Conservation (phyloP, 2,797 vertebrate genomes). For the Steatocranus sp. region DNA sequence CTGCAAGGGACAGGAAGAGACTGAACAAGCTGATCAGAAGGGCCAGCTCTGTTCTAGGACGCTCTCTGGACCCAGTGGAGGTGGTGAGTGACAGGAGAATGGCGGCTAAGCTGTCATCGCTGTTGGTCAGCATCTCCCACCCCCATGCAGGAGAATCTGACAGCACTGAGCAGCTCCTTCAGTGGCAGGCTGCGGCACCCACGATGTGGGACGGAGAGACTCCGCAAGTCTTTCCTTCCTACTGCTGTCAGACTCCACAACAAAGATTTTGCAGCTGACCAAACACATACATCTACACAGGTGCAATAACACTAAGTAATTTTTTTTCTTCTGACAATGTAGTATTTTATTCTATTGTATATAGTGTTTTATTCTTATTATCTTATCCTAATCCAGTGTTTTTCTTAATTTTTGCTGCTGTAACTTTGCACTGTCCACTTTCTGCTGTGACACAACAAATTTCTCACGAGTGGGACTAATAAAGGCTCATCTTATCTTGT, state of each 20-base stretch:
- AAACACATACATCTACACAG: background rate
- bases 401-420: background rate
- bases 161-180: background rate
- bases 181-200: accelerated
- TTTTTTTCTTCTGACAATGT: background rate
- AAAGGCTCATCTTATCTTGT: background rate
- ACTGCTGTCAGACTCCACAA: background rate
- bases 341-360: background rate
- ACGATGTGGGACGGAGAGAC: background rate
- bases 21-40: accelerated
- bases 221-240: background rate
- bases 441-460: background rate
- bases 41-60: background rate
- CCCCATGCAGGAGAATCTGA: background rate
- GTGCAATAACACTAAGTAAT: background rate
- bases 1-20: background rate
- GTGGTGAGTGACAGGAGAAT: background rate
- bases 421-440: background rate
- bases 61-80: accelerated
- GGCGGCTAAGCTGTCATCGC: background rate
- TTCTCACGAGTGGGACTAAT: background rate
- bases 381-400: background rate
- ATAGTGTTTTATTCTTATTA: background rate
- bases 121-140: background rate
- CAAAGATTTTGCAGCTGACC: background rate